Evolutionary conservation across 2,113 vertebrate species (phyloP).

Genomic region (Muntiacus reevesi): DNA sequence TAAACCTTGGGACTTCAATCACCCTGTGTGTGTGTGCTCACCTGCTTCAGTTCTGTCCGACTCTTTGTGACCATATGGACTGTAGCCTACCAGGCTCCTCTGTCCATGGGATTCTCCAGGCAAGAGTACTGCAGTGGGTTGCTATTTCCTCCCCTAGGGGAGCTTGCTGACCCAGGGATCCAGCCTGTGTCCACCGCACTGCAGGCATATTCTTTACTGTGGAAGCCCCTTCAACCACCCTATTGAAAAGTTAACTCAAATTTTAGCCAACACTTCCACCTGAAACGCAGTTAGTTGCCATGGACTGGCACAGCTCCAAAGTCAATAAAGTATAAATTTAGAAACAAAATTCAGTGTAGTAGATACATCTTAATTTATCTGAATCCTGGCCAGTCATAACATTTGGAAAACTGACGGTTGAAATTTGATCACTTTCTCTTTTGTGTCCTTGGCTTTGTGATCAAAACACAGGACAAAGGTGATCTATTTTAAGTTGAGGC

Average conservation of each 20-base stretch:
- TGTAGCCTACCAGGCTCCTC: not conserved
- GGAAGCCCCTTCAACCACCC: not conserved
- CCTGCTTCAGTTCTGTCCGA: not conserved
- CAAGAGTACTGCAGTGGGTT: not conserved
- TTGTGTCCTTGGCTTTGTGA: not conserved
- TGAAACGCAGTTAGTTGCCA: not conserved
- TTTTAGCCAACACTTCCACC: not conserved
- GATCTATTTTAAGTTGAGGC: not conserved
- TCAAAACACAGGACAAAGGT: not conserved
- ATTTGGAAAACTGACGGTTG: not conserved
- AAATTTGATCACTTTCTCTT: not conserved
- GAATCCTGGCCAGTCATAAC: not conserved
- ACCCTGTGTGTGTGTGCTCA: not conserved
- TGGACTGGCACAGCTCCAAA: not conserved
- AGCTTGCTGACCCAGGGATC: not conserved
- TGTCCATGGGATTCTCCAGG: not conserved
- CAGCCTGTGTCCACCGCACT: not conserved
- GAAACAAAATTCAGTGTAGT: not conserved
- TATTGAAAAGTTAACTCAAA: not conserved
- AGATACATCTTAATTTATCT: not conserved
- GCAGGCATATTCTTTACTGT: not conserved
- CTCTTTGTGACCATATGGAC: not conserved
- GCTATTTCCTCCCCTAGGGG: not conserved
- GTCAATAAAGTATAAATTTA: not conserved
- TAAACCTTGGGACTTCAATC: not conserved